phyloP scores from a whole-genome alignment of 2,888 invertebrate genomes.

The Rhimphoctona megacephalus region DNA sequence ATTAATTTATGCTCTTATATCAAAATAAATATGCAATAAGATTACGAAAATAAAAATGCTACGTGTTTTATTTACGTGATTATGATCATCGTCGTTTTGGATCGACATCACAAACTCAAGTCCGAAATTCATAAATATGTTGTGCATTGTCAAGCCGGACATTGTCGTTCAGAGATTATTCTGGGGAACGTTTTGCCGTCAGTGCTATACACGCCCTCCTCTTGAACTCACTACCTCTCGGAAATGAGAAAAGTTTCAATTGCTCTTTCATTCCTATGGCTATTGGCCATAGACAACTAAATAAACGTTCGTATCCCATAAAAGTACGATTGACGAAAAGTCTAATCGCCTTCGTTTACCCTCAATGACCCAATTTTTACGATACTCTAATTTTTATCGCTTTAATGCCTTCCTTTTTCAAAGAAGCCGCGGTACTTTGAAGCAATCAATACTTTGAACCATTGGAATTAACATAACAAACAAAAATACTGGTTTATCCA shows the following conservation, averaged over 20 bases:
- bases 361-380: neutral
- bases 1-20: too few species aligned
- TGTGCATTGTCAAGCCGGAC: constrained; percentile 7
- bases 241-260: constrained; percentile 37
- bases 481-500: neutral
- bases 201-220: neutral
- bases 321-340: constrained; percentile 20
- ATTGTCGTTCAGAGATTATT: constrained; percentile 21
- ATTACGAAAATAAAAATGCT: neutral
- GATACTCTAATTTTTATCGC: constrained; percentile 6
- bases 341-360: neutral
- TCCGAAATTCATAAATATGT: neutral
- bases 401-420: neutral
- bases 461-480: neutral
- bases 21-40: neutral
- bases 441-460: neutral
- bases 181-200: constrained; percentile 10
- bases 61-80: neutral
- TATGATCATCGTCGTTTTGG: neutral
- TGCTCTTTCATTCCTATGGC: constrained; percentile 15
- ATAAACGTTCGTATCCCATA: constrained; percentile 1
- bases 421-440: neutral
- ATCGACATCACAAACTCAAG: neutral
- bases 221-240: constrained; percentile 12
- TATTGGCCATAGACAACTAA: constrained; percentile 13